A percentile compares a stretch with the other conserved stretches of the same genome.
phyloP scores from a whole-genome alignment of 2,797 vertebrate genomes.

The Gephyroberyx darwinii region DNA sequence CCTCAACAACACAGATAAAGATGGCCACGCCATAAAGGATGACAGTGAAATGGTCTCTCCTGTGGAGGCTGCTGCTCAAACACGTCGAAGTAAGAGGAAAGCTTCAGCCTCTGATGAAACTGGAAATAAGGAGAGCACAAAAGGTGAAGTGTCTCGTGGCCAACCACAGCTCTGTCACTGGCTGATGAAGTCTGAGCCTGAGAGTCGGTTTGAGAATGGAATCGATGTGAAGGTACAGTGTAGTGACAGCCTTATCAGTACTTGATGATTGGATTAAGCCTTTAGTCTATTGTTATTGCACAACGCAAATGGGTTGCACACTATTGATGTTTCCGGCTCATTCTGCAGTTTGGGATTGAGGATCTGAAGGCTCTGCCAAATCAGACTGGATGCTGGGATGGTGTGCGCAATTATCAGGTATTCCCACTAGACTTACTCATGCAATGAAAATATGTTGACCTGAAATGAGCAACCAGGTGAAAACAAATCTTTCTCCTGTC shows the following conservation, averaged over 20 bases:
- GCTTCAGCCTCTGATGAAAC: conserved; percentile 47
- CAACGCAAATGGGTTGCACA: not conserved
- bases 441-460: conserved; percentile 4
- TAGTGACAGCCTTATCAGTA: not conserved
- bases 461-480: conserved; percentile 3
- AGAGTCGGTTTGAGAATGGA: conserved; percentile 93
- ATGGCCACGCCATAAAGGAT: conserved; percentile 10
- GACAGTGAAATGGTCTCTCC: conserved; percentile 16
- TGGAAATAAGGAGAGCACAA: conserved; percentile 51
- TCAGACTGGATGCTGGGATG: conserved; percentile 94
- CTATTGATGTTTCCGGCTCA: conserved; percentile 3
- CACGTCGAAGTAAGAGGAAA: conserved; percentile 59
- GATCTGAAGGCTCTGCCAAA: conserved; percentile 91
- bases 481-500: not conserved
- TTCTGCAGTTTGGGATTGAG: conserved; percentile 91
- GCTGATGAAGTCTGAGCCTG: conserved; percentile 98
- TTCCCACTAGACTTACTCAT: not conserved
- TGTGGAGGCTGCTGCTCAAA: conserved; percentile 23
- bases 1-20: conserved; percentile 43
- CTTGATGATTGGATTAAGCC: not conserved
- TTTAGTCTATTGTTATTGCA: not conserved
- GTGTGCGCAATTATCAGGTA: conserved; percentile 97
- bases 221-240: conserved; percentile 90
- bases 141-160: conserved; percentile 1
- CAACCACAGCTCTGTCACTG: conserved; percentile 77